Conservation (phyloP, 2,113 vertebrate genomes). For the Hucho hucho region DNA sequence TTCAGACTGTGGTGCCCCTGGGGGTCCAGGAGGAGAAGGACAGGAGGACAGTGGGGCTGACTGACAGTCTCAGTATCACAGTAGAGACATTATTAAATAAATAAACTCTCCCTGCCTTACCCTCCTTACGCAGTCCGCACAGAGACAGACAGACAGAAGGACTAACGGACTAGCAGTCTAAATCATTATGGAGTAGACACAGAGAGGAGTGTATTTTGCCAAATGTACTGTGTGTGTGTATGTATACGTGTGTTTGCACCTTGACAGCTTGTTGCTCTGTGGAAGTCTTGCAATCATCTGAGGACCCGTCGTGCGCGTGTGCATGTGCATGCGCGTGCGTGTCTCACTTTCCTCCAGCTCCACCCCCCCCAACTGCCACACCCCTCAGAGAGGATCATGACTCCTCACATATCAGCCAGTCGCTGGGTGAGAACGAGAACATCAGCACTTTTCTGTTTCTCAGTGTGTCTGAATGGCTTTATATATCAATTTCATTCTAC, state of each 20-base stretch:
- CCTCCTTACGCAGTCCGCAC: slow-evolving; percentile 27
- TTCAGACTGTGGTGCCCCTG: neutral
- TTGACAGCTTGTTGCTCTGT: slow-evolving; percentile 94
- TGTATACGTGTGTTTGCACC: slow-evolving; percentile 73
- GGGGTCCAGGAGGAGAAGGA: slow-evolving; percentile 12
- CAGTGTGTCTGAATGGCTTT: slow-evolving; percentile 59
- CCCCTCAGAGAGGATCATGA: slow-evolving; percentile 43
- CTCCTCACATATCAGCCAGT: no score
- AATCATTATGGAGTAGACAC: slow-evolving; percentile 76
- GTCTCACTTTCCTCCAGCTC: neutral
- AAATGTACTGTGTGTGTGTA: slow-evolving; percentile 71
- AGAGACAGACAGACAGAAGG: neutral
- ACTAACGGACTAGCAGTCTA: slow-evolving; percentile 74
- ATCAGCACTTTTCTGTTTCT: slow-evolving; percentile 74
- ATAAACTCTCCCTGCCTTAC: slow-evolving; percentile 50
- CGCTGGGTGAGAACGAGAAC: no score
- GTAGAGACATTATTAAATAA: slow-evolving; percentile 24
- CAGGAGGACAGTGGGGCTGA: slow-evolving; percentile 52
- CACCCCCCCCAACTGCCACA: neutral
- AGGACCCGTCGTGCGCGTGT: slow-evolving; percentile 77
- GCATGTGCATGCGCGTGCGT: slow-evolving; percentile 21
- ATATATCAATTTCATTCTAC: slow-evolving; percentile 10
- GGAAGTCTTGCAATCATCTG: slow-evolving; percentile 79
- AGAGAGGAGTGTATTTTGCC: slow-evolving; percentile 82
- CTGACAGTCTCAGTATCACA: slow-evolving; percentile 35